Percentiles rank a stretch among this genome's conserved stretches.
These are phyloP conservation scores for Aldabrachelys gigantea DNA, from an alignment of 2,113 vertebrate species.

Conservation along the genomic window DNA sequence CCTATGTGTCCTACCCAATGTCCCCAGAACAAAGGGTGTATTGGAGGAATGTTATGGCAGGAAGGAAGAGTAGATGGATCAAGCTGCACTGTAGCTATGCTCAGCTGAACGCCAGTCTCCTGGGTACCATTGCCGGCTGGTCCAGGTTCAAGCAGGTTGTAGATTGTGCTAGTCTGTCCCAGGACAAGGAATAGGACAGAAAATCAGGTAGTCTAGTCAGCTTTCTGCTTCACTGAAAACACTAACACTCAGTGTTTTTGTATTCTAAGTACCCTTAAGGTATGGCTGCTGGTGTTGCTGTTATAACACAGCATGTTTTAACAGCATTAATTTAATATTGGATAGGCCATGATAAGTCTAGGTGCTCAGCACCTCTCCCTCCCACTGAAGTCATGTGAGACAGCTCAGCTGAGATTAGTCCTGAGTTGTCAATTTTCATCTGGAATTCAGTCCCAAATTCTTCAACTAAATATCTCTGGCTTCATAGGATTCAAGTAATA, in stretches of 20 bases:
- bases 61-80: not conserved
- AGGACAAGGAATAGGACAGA: not conserved
- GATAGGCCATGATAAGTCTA: not conserved
- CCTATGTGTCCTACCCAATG: not conserved
- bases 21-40: not conserved
- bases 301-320: not conserved
- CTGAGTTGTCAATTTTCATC: not conserved
- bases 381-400: not conserved
- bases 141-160: not conserved
- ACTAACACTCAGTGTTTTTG: not conserved
- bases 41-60: rapidly evolving
- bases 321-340: not conserved
- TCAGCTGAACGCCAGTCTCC: not conserved
- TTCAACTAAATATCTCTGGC: not conserved
- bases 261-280: conserved; percentile 2
- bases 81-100: rapidly evolving
- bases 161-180: not conserved
- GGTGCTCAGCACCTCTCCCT: not conserved
- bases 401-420: not conserved
- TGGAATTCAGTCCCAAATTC: not conserved
- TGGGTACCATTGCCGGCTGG: not conserved
- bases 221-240: conserved; percentile 43
- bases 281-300: not conserved
- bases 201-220: conserved; percentile 33
- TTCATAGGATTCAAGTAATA: not conserved